A percentile compares a stretch with the other conserved stretches of the same genome.
Conservation (phyloP, 1,140 invertebrate species). For the Aphaenogaster ashmeadi region DNA sequence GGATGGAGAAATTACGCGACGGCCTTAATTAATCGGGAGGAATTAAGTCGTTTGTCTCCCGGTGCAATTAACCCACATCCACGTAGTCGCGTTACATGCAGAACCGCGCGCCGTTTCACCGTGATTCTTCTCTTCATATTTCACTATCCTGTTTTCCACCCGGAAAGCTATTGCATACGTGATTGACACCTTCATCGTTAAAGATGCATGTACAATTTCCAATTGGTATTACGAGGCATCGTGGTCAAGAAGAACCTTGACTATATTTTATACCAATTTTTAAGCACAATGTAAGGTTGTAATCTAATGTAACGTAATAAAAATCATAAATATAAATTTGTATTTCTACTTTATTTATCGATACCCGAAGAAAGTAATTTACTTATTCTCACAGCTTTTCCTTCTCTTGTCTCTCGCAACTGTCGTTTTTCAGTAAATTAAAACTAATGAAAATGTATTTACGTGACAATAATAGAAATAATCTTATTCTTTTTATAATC, state of each 20-base stretch:
- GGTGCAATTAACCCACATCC: conserved; percentile 79
- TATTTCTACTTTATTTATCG: background rate
- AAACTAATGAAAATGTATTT: background rate
- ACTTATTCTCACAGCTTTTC: background rate
- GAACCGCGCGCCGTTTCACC: conserved; percentile 18
- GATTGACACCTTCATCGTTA: background rate
- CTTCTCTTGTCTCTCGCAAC: background rate
- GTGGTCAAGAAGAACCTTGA: background rate
- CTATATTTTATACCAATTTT: background rate
- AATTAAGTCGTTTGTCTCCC: conserved; percentile 83
- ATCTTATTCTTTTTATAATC: background rate
- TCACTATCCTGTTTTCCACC: background rate
- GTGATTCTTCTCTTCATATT: conserved; percentile 11
- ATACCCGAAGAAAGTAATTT: background rate
- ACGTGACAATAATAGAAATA: background rate
- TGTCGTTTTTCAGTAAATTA: conserved; percentile 11
- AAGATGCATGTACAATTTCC: background rate
- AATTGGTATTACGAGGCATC: background rate
- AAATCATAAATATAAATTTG: background rate
- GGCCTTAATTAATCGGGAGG: conserved; percentile 82
- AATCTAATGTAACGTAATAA: background rate
- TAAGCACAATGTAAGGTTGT: background rate
- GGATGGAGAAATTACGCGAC: conserved; percentile 82
- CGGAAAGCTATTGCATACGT: background rate
- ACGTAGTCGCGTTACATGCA: conserved; percentile 52